Percentiles rank a stretch among this genome's conserved stretches.
Conservation (phyloP, 1,140 invertebrate genomes). For the Zaprionus gabonicus region DNA sequence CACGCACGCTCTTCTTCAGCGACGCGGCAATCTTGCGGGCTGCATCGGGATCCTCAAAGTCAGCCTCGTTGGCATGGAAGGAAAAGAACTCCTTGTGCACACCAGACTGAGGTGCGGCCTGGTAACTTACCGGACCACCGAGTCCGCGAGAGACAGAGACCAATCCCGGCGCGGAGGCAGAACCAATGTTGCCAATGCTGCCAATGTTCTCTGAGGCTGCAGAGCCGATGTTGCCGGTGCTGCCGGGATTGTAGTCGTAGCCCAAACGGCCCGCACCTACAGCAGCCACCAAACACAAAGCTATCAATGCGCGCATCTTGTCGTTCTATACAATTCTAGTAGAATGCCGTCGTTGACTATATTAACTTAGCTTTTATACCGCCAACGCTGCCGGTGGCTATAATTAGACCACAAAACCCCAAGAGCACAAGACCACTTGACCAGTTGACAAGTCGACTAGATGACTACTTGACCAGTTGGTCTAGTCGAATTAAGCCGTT, state of each 20-base stretch:
- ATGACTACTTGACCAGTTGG: conserved; percentile 48
- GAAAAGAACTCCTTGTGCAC: conserved; percentile 67
- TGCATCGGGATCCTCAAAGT: conserved; percentile 65
- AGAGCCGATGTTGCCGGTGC: conserved; percentile 25
- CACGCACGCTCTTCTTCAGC: conserved; percentile 66
- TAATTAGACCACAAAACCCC: conserved; percentile 54
- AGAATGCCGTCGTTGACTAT: conserved; percentile 63
- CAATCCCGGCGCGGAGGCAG: neutral
- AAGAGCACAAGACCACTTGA: conserved; percentile 37
- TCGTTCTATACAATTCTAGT: conserved; percentile 51
- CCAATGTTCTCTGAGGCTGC: conserved; percentile 18
- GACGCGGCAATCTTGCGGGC: conserved; percentile 48
- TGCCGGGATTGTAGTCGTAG: conserved; percentile 67
- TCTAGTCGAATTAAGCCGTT: conserved; percentile 67
- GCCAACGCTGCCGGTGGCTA: conserved; percentile 58
- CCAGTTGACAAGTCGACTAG: conserved; percentile 47
- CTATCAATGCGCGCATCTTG: conserved; percentile 67
- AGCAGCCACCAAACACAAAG: conserved; percentile 67
- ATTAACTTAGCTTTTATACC: conserved; percentile 78
- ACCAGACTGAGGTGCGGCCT: conserved; percentile 50
- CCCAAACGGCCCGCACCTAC: conserved; percentile 70
- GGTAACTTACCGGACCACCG: conserved; percentile 61
- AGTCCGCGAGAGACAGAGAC: conserved; percentile 20
- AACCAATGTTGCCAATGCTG: conserved; percentile 8
- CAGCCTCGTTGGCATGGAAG: conserved; percentile 67